These are phyloP conservation scores for Calyptomena viridis DNA, from an alignment of 2,113 vertebrate genomes.

Conservation along the genomic window DNA sequence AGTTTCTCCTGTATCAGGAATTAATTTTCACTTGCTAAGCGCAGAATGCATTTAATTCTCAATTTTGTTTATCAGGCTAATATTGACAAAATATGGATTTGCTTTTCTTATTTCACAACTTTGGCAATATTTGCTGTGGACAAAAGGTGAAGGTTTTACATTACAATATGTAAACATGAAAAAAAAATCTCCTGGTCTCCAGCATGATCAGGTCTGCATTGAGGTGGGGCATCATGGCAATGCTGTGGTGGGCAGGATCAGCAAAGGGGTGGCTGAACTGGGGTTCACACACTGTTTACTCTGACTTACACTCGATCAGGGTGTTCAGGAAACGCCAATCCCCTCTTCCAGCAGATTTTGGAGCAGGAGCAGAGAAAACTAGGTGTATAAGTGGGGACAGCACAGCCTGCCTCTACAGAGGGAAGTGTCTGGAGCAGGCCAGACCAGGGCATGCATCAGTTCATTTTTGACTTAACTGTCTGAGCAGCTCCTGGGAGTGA, in stretches of 20 bases:
- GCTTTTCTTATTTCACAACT: background rate
- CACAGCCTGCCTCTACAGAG: background rate
- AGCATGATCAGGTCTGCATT: background rate
- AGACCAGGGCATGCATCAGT: background rate
- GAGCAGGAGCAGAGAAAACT: background rate
- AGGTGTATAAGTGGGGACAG: background rate
- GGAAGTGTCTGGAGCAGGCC: background rate
- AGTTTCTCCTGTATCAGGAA: background rate
- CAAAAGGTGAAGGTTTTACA: background rate
- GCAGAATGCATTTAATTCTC: background rate
- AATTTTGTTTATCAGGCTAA: background rate
- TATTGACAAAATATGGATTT: background rate
- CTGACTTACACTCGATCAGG: background rate
- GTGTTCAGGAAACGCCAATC: background rate
- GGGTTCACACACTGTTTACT: background rate
- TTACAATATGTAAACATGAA: background rate
- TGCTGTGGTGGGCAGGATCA: background rate
- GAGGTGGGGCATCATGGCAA: background rate
- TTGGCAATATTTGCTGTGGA: background rate
- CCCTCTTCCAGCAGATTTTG: background rate
- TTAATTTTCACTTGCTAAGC: background rate
- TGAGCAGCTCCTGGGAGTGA: background rate
- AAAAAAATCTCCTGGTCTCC: background rate
- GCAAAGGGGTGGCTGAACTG: rapidly evolving
- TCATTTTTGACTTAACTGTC: background rate